Conservation (phyloP, 2,888 invertebrate genomes). For the Lobophora halterata region DNA sequence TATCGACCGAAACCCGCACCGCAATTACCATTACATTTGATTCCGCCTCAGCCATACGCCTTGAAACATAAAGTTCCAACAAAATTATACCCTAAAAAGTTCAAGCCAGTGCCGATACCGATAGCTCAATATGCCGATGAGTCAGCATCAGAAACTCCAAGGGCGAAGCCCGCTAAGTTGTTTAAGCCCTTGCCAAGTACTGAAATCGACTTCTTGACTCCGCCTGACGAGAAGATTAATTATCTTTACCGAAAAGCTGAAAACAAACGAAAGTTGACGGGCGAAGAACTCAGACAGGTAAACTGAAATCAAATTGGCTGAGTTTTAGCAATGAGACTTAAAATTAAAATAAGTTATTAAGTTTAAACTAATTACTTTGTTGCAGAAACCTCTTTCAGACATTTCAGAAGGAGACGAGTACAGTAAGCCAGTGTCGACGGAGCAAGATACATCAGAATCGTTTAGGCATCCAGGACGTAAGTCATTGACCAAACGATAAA, state of each 20-base stretch:
- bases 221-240: conserved; percentile 58
- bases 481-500: no score
- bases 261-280: conserved; percentile 70
- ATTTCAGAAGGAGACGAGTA: conserved; percentile 35
- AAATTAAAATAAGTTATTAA: conserved; percentile 21
- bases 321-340: conserved; percentile 15
- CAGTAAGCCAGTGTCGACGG: conserved; percentile 42
- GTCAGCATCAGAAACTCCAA: conserved; percentile 56
- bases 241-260: conserved; percentile 73
- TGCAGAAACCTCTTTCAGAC: conserved; percentile 23
- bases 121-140: conserved; percentile 55
- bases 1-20: conserved; percentile 46
- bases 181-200: conserved; percentile 54
- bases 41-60: conserved; percentile 51
- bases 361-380: conserved; percentile 19
- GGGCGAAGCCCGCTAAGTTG: conserved; percentile 65
- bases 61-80: conserved; percentile 69
- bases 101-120: conserved; percentile 71
- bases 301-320: conserved; percentile 24
- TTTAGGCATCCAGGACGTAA: conserved; percentile 63
- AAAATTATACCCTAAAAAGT: conserved; percentile 82
- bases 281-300: conserved; percentile 50
- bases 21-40: conserved; percentile 51
- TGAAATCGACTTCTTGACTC: conserved; percentile 48
- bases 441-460: conserved; percentile 67